Evolutionary conservation across 2,797 vertebrate genomes (phyloP).

Genomic region (Phrynocephalus forsythii): DNA sequence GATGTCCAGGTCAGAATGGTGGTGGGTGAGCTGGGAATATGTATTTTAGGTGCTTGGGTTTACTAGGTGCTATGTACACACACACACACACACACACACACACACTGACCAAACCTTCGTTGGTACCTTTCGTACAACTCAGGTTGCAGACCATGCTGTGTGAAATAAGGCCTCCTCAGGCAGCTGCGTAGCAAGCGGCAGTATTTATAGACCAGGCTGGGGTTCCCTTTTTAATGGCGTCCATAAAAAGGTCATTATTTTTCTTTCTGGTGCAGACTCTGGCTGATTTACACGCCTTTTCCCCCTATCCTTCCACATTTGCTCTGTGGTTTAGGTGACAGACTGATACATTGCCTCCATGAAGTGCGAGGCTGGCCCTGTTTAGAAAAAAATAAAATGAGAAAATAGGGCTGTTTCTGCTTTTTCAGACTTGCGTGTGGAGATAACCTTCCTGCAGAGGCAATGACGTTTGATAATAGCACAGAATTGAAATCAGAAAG

Average conservation of each 20-base stretch:
- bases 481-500: too few species aligned
- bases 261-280: not conserved
- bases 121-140: not conserved
- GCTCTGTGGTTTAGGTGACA: conserved; percentile 32
- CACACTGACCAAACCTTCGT: accelerated
- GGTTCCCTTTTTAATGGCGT: conserved; percentile 61
- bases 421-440: too few species aligned
- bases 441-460: too few species aligned
- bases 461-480: too few species aligned
- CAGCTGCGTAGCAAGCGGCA: conserved; percentile 10
- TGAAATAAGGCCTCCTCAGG: conserved; percentile 41
- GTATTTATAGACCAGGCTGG: conserved; percentile 63
- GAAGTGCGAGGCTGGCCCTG: not conserved
- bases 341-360: accelerated
- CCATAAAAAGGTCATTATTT: conserved; percentile 70
- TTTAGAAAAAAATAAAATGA: too few species aligned
- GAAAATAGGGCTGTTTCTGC: too few species aligned
- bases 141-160: not conserved
- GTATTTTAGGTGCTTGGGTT: not conserved
- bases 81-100: too few species aligned
- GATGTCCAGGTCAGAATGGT: not conserved
- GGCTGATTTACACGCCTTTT: conserved; percentile 45
- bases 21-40: not conserved
- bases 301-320: conserved; percentile 23
- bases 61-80: too few species aligned